These are phyloP conservation scores for Actinia equina DNA, from an alignment of 64 coral and sea anemone genomes.

Conservation along the genomic window DNA sequence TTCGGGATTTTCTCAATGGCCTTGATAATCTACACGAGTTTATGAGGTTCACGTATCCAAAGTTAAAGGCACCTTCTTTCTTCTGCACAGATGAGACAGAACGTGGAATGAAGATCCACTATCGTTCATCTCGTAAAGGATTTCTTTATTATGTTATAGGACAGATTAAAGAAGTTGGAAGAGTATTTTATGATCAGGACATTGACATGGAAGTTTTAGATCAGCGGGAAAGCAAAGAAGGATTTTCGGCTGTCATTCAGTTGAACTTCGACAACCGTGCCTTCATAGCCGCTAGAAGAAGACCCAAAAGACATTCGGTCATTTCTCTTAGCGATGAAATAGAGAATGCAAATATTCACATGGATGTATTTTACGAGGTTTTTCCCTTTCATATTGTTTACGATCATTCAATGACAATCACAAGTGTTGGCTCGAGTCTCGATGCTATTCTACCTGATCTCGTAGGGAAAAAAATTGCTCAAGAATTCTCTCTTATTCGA, in stretches of 20 bases:
- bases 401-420: constrained; percentile 70
- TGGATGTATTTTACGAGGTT: constrained; percentile 89
- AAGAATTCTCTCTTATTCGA: constrained; percentile 56
- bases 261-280: constrained; percentile 71
- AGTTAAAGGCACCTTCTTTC: constrained; percentile 84
- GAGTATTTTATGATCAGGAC: constrained; percentile 64
- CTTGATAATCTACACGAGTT: constrained; percentile 88
- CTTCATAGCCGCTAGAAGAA: constrained; percentile 52
- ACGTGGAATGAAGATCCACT: constrained; percentile 68
- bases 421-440: constrained; percentile 66
- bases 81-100: constrained; percentile 85
- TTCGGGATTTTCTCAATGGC: constrained; percentile 88
- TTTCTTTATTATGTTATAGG: constrained; percentile 76
- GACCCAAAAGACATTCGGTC: constrained; percentile 74
- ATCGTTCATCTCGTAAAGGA: constrained; percentile 76
- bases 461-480: constrained; percentile 56
- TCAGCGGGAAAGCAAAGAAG: constrained; percentile 44
- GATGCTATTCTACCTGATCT: constrained; percentile 57
- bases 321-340: constrained; percentile 71
- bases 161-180: constrained; percentile 83
- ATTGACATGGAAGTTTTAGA: constrained; percentile 71
- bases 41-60: constrained; percentile 80
- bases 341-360: constrained; percentile 69
- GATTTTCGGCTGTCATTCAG: constrained; percentile 58
- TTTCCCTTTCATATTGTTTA: constrained; percentile 93